Percentiles rank a stretch among this genome's conserved stretches.
Conservation (phyloP, 2,797 vertebrate species). For the Zenarchopterus dispar region DNA sequence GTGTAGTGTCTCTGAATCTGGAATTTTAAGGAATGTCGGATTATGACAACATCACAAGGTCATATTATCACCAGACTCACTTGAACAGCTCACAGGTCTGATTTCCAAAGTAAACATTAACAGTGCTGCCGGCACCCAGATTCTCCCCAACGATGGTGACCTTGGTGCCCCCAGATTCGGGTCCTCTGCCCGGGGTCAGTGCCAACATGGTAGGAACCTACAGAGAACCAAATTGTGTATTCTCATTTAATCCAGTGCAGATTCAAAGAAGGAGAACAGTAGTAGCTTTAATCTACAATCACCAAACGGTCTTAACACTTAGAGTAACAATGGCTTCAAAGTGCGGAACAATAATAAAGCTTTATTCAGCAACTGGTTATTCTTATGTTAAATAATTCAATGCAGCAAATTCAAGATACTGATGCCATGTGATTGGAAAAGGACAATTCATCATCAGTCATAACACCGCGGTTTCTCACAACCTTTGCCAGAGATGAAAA, state of each 20-base stretch:
- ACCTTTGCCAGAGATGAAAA: too few relatives aligned
- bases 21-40: slow-evolving; percentile 4
- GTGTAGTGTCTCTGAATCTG: slow-evolving; percentile 11
- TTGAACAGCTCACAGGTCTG: slow-evolving; percentile 92
- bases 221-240: slow-evolving; percentile 2
- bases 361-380: too few relatives aligned
- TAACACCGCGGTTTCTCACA: too few relatives aligned
- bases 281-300: too few relatives aligned
- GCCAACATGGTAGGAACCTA: slow-evolving; percentile 88
- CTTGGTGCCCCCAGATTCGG: slow-evolving; percentile 93
- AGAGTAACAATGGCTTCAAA: too few relatives aligned
- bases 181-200: slow-evolving; percentile 88
- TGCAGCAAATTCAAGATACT: too few relatives aligned
- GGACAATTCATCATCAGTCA: too few relatives aligned
- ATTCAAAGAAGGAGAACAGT: slow-evolving; percentile 1
- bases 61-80: slow-evolving; percentile 76
- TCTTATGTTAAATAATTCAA: too few relatives aligned
- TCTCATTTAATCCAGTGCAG: slow-evolving; percentile 15
- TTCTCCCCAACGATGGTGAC: slow-evolving; percentile 92
- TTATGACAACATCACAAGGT: not conserved
- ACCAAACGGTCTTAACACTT: too few relatives aligned
- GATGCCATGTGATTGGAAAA: too few relatives aligned
- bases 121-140: slow-evolving; percentile 89
- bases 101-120: slow-evolving; percentile 89
- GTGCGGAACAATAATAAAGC: too few relatives aligned